Evolutionary conservation across 2,113 vertebrate genomes (phyloP).

Genomic region (Coptodon bakossiorum): DNA sequence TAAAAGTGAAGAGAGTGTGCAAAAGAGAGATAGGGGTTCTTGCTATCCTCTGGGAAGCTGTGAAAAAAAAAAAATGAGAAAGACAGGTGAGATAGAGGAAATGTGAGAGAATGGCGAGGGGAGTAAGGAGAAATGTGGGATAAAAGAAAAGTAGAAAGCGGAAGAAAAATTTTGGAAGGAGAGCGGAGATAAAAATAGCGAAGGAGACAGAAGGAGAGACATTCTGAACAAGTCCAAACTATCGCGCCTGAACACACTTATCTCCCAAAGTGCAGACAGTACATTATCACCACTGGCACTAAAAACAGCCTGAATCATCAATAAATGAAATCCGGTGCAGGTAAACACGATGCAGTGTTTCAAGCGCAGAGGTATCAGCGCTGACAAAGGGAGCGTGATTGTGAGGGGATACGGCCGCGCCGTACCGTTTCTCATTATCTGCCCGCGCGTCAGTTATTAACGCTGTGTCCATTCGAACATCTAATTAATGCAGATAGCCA

Average conservation of each 20-base stretch:
- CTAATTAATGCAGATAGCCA: slow-evolving; percentile 66
- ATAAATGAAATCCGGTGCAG: slow-evolving; percentile 40
- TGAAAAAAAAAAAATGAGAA: background rate
- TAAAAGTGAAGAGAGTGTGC: slow-evolving; percentile 48
- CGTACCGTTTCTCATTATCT: slow-evolving; percentile 39
- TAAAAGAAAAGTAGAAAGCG: slow-evolving; percentile 9
- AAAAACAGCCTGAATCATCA: slow-evolving; percentile 49
- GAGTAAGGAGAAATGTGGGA: slow-evolving; percentile 6
- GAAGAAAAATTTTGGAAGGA: background rate
- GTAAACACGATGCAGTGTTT: slow-evolving; percentile 25
- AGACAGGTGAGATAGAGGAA: slow-evolving; percentile 50
- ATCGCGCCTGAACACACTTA: slow-evolving; percentile 38
- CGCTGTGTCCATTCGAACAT: slow-evolving; percentile 11
- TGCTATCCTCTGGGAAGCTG: slow-evolving; percentile 37
- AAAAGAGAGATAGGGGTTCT: slow-evolving; percentile 49
- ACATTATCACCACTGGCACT: slow-evolving; percentile 41
- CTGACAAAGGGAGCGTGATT: background rate
- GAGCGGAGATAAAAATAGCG: slow-evolving; percentile 41
- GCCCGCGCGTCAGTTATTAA: slow-evolving; percentile 42
- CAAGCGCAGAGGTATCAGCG: background rate
- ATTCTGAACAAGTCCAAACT: slow-evolving; percentile 38
- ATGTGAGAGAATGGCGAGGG: slow-evolving; percentile 1
- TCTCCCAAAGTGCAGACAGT: slow-evolving; percentile 56
- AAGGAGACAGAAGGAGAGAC: slow-evolving; percentile 2
- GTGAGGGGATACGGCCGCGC: background rate